Evolutionary conservation across 1,140 invertebrate species (phyloP), one percentile per base, ranked within the genome.

Genomic region (Orius laevigatus): DNA sequence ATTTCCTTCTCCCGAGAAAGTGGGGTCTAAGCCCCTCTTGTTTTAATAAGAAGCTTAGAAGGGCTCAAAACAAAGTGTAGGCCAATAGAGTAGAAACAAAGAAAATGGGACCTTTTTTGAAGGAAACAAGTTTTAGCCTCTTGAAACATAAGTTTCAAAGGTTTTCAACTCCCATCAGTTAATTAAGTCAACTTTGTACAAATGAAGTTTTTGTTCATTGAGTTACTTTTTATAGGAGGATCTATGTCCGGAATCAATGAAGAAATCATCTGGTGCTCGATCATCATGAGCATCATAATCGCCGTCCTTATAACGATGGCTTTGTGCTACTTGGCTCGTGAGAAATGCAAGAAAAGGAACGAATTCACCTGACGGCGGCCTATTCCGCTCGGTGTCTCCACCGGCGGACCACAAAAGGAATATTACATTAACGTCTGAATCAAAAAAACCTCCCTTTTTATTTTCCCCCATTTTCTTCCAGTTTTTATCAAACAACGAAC

Each of bases 211-310:
- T 25, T 25, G 3, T 25, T 16, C 19, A 5, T 5, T n/a, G 3
- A 18, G 41, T 45, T 35, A 1, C 11, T 48, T 5, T 48, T 52
- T 42, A 3, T 49, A 57, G 55, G 55, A 3, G 51, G 78, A 52
- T 79, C 76, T 14, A 77, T 79, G 52, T 79, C 78, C 56, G 81
- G 81, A 18, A 81, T 85, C 60, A 85, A 85, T 62, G 82, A 85
- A 63, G 81, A 83, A 60, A 84, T 85, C 53, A 84, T 84, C 57
- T 85, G 81, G 81, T 80, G 83, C 55, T 84, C 80, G 63, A 81
- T 85, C 57, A 79, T 79, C 15, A 84, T 85, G 81, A 80, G 79
- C 3, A 79, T 84, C 42, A 78, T 78, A n/a, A 85, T 85, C 48
- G 78, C 76, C 0, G 69, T 85, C 0, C 68, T 85, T 2, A 85